Base-by-base conservation (phyloP, 2,797 vertebrate genomes). In the Morelia viridis region DNA sequence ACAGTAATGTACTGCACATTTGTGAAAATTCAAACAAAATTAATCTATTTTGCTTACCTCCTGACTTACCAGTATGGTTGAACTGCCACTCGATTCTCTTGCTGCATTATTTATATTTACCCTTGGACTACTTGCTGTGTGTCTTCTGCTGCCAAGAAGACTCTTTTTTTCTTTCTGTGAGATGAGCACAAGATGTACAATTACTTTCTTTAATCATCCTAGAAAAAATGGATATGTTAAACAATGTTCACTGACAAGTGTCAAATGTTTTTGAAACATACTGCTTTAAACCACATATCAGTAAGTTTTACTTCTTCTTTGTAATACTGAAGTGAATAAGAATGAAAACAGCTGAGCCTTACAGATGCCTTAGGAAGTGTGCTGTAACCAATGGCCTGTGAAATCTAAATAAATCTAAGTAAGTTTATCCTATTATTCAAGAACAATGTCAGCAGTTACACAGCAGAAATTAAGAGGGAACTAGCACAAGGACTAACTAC, bases 381-480 rank as follows among this genome's bases (percentile, higher is more conserved):
- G 86, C 83, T 93, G 93, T 93, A 95, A 86, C 94, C 95, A 96
- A 96, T 95, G 96, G 94, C 93, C 96, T 93, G 94, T 95, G 94
- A 95, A 96, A 96, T 92, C 94, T 94, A 95, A 97, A 97, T 95
- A 94, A 95, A 95, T 96, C 95, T 96, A 96, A 96, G 95, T 95
- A 94, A 94, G 95, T 95, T 97, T 97, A 96, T 95, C 95, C 96
- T 95, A 96, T 97, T 96, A 96, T 96, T 95, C 95, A 96, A 96
- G 96, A 96, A 96, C 95, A 96, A 95, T 96, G 95, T 95, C 92
- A 94, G 94, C 91, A 96, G 94, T 94, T 94, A 95, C 89, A 0
- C 57, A 58, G 91, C 41, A 93, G 94, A 94, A 96, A 96, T 95
- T 91, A 95, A 90, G 58, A 95, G 15, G 88, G 89, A 92, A 92